Percentiles rank a stretch among this genome's conserved stretches.
Conservation (phyloP, 2,113 vertebrate species). For the Protobothrops mucrosquamatus region DNA sequence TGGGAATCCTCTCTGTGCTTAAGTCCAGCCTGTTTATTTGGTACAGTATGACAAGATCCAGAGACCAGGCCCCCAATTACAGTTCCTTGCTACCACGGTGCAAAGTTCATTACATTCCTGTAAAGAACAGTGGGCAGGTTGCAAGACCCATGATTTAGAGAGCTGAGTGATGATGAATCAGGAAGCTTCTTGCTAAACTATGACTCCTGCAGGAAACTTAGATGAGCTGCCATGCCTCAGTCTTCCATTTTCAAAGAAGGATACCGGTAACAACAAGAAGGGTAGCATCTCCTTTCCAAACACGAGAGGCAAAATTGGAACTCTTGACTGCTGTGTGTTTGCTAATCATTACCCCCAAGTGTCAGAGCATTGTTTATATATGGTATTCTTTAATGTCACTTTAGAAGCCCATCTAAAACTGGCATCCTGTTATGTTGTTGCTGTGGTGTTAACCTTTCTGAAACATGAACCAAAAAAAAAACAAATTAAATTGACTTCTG, state of each 20-base stretch:
- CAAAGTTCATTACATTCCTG: slow-evolving; percentile 35
- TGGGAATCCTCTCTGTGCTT: slow-evolving; percentile 16
- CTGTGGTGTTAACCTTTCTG: neutral
- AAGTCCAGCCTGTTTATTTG: slow-evolving; percentile 37
- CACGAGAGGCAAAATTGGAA: neutral
- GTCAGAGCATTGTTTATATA: neutral
- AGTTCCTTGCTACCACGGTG: slow-evolving; percentile 49
- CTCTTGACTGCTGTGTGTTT: neutral
- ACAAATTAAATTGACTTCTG: neutral
- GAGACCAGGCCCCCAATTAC: slow-evolving; percentile 44
- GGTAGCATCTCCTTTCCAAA: neutral
- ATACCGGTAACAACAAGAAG: neutral
- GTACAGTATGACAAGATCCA: slow-evolving; percentile 39
- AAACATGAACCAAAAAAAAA: neutral
- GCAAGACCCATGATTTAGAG: slow-evolving; percentile 30
- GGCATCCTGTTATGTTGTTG: neutral
- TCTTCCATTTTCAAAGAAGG: neutral
- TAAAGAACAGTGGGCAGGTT: slow-evolving; percentile 51
- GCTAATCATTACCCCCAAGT: neutral
- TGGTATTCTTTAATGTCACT: neutral
- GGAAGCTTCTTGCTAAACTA: neutral
- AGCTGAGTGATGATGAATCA: neutral
- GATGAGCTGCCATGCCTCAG: neutral
- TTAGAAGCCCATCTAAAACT: neutral
- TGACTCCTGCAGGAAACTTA: neutral